Evolutionary conservation across 2,888 invertebrate species (phyloP), one percentile per base, ranked within the genome.

Genomic region (Rhimphoctona megacephalus): DNA sequence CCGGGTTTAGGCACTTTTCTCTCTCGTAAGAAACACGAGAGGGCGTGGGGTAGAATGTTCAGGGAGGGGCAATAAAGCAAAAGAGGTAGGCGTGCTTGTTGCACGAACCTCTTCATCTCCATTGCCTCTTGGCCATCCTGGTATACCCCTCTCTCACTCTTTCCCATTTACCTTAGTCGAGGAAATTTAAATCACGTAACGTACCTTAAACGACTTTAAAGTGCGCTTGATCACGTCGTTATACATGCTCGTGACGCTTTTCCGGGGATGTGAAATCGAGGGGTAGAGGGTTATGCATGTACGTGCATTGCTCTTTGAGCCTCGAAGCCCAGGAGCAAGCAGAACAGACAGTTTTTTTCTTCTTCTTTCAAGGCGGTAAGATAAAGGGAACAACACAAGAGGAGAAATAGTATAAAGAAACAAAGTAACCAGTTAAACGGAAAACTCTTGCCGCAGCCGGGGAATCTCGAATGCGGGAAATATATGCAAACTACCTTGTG

Each of bases 121-220:
- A 70, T 80, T 72, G 80, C 80, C 49, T 77, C 66, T 64, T 36
- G 77, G 77, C 77, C 49, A 49, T 72, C 52, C 66, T 30, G 46
- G 39, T 66, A 30, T 49, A 2, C n/a, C 49, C 64, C 33, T 33
- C 61, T 76, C 72, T 17, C 43, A 39, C 81, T 66, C 25, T n/a
- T 46, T 33, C 57, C 39, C 61, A 66, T 77, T 25, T 30, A 33
- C 33, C 54, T 67, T 72, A 52, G 57, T 70, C 33, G 22, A 83
- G 83, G 77, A 83, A 86, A 83, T 86, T 79, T 66, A 86, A 86
- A 86, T 86, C 83, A 80, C 80, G 80, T 80, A 83, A 76, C 66
- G 46, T 43, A 66, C 74, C 85, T 83, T 83, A 77, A 86, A 83
- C 85, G 85, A 86, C 83, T 86, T 86, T 83, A 79, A 80, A 86